Evolutionary conservation across 2,113 vertebrate species (phyloP), one percentile per base, ranked within the genome.

Genomic region (Zosterops japonicus): DNA sequence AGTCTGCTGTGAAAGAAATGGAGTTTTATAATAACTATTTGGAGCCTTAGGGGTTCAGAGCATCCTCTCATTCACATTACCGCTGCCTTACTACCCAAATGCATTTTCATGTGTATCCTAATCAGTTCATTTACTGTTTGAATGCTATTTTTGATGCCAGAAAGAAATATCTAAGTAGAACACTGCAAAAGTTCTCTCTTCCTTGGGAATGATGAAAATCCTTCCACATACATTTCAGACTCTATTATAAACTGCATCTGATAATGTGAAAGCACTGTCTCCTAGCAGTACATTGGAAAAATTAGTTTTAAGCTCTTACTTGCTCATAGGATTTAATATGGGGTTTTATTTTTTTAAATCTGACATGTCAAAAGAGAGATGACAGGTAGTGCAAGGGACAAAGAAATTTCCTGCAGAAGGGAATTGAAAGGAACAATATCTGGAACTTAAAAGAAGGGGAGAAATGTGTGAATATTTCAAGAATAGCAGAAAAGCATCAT

Each of bases 1-100:
- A 70, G 35, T 96, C 90, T 89, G 59, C 83, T 86, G 83, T 74
- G 88, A 94, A 93, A 74, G 64, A 96, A 95, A 94, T 74, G 29
- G 63, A 83, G 63, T 77, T 89, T 92, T 81, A 64, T 89, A 83
- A 60, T 86, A 83, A 81, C 78, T 50, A 83, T 74, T 93, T 75
- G 42, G 68, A 92, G 83, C 64, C 86, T 93, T 63, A 77, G 72
- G 85, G 76, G 71, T 89, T 90, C 83, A 81, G 71, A 89, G 68
- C 59, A 93, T 89, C 35, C 56, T 90, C 55, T 69, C 63, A 55
- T 79, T 94, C 90, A 81, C 56, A 47, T 77, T 70, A 88, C 63
- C 70, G 71, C 76, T 90, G 64, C 60, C 79, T 90, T 92, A 61
- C 46, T 77, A 92, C 52, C 76, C 60, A 46, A 90, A 74, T 74